These are phyloP conservation scores for Falco columbarius DNA, from an alignment of 2,797 vertebrate genomes.

Conservation along the genomic window DNA sequence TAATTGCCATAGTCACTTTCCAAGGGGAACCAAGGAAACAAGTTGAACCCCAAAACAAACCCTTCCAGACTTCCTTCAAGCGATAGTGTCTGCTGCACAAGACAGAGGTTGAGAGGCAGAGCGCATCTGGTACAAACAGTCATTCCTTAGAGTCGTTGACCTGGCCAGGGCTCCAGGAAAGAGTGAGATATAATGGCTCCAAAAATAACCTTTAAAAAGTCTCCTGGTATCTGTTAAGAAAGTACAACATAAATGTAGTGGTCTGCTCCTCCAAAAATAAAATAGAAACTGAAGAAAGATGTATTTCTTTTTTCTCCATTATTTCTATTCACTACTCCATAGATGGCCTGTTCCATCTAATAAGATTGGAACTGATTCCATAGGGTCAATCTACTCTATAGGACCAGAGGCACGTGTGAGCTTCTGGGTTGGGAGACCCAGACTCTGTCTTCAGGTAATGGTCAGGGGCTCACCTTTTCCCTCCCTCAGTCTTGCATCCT, in stretches of 20 bases:
- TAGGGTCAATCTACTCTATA: neutral
- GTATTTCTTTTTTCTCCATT: neutral
- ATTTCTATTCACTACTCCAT: neutral
- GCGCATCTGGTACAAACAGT: neutral
- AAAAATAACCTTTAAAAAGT: constrained; percentile 63
- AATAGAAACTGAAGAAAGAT: neutral
- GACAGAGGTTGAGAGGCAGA: constrained; percentile 22
- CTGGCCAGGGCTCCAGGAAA: constrained; percentile 53
- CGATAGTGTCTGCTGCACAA: neutral
- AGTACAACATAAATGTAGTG: constrained; percentile 28
- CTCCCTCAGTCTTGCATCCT: neutral
- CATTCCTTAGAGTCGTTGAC: constrained; percentile 35
- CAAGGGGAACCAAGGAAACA: neutral
- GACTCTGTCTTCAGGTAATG: neutral
- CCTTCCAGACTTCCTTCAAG: constrained; percentile 1
- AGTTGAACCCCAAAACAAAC: neutral
- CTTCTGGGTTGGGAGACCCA: neutral
- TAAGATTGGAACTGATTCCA: neutral
- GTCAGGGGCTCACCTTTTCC: fast-evolving
- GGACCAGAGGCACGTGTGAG: neutral
- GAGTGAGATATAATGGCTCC: constrained; percentile 49
- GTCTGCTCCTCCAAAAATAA: constrained; percentile 11
- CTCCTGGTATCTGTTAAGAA: constrained; percentile 52
- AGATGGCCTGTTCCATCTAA: neutral
- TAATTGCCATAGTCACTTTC: constrained; percentile 20